A percentile compares a stretch with the other conserved stretches of the same genome.
Conservation (phyloP, 2,888 invertebrate genomes). For the Chironomus riparius region DNA sequence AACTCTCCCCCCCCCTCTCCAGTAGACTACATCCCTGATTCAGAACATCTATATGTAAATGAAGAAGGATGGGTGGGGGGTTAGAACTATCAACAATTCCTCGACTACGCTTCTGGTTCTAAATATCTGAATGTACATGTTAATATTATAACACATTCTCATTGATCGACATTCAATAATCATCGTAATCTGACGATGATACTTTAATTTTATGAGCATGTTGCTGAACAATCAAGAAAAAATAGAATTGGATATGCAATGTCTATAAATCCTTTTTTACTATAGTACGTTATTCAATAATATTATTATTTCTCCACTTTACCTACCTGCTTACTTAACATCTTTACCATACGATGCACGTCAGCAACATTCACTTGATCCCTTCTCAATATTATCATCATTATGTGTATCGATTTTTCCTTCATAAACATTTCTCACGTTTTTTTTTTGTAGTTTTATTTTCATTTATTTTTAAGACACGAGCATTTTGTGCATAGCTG, state of each 20-base stretch:
- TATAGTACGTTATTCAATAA: not conserved
- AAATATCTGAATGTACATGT: too few relatives aligned
- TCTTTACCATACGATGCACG: not conserved
- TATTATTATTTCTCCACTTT: not conserved
- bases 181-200: not conserved
- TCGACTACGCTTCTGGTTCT: too few relatives aligned
- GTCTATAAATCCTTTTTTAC: not conserved
- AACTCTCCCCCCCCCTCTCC: too few relatives aligned
- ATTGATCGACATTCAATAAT: not conserved
- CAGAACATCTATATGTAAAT: too few relatives aligned
- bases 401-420: not conserved
- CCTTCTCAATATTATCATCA: not conserved
- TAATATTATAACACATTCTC: too few relatives aligned
- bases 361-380: not conserved
- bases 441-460: too few relatives aligned
- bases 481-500: too few relatives aligned
- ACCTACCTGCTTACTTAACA: not conserved
- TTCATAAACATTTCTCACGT: not conserved
- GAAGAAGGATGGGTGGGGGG: too few relatives aligned
- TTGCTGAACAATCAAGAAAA: not conserved
- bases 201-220: not conserved
- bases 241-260: not conserved
- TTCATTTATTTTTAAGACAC: too few relatives aligned
- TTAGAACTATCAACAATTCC: too few relatives aligned
- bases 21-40: too few relatives aligned